These are phyloP conservation scores for Protodeltote pygarga DNA, from an alignment of 2,888 invertebrate genomes.

Conservation along the genomic window DNA sequence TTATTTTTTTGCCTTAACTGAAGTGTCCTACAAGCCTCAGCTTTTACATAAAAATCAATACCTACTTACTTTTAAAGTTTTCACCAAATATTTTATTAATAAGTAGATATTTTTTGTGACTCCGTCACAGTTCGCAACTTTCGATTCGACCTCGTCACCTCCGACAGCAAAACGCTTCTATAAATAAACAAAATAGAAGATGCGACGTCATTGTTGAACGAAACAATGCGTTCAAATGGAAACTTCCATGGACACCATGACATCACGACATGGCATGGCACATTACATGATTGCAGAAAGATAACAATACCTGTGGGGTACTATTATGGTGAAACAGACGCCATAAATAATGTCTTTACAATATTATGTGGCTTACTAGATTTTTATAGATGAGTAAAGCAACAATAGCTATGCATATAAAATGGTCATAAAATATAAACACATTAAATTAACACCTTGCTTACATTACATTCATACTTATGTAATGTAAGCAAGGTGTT, in stretches of 20 bases:
- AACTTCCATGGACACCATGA: constrained; percentile 24
- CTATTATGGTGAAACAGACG: constrained; percentile 18
- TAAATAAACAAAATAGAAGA: constrained; percentile 12
- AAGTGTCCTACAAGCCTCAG: too few relatives aligned
- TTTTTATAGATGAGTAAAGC: neutral
- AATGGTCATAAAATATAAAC: neutral
- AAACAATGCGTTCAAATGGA: constrained; percentile 21
- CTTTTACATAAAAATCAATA: too few relatives aligned
- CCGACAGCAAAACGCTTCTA: neutral
- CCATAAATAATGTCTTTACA: constrained; percentile 17
- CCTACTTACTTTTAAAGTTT: too few relatives aligned
- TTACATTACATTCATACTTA: too few relatives aligned
- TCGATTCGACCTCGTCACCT: constrained; percentile 7
- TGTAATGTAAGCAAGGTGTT: neutral
- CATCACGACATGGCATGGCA: constrained; percentile 17
- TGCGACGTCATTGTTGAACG: constrained; percentile 7
- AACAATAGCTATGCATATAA: neutral
- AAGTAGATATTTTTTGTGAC: neutral
- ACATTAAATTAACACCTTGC: too few relatives aligned
- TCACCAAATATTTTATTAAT: neutral
- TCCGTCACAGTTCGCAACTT: constrained; percentile 10
- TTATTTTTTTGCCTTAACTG: too few relatives aligned
- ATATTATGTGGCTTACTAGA: neutral
- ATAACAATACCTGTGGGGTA: constrained; percentile 31
- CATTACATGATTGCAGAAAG: constrained; percentile 22